Conservation (phyloP, 37 sponge, comb jelly and placozoan genomes). For the Mnemiopsis leidyi region DNA sequence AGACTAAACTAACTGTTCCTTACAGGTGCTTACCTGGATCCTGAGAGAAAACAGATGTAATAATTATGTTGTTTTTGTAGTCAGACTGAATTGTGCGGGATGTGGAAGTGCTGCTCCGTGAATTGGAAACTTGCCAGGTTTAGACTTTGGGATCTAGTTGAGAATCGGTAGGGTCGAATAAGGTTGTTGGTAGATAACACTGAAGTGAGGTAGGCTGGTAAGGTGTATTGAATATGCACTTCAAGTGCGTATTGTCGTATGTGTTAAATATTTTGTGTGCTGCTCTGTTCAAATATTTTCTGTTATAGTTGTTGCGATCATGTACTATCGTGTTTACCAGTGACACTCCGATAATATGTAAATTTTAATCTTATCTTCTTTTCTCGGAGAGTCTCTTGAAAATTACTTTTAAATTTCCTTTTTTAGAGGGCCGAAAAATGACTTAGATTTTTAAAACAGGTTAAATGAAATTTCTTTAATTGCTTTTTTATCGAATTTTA, state of each 20-base stretch:
- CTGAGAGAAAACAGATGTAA: neutral
- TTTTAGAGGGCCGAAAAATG: neutral
- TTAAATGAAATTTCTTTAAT: neutral
- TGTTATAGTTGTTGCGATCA: neutral
- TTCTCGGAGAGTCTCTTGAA: neutral
- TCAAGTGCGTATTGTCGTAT: no score
- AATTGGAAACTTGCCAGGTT: no score
- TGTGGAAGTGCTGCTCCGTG: neutral
- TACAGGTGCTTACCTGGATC: constrained; percentile 58
- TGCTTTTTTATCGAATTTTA: no score
- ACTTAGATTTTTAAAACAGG: neutral
- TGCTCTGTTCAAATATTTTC: neutral
- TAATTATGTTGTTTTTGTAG: neutral
- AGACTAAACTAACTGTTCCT: constrained; percentile 34
- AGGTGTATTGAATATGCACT: no score
- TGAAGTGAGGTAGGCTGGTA: no score
- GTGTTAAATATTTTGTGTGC: neutral
- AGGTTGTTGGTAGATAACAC: no score
- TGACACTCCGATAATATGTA: neutral
- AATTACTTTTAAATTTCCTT: neutral
- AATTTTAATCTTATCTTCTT: neutral
- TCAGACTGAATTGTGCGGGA: neutral
- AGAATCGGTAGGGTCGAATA: no score
- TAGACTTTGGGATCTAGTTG: no score
- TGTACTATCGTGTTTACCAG: neutral